Percentiles rank a stretch among this genome's conserved stretches.
Evolutionary conservation across 2,888 invertebrate genomes (phyloP).

Genomic region (Selenia dentaria): DNA sequence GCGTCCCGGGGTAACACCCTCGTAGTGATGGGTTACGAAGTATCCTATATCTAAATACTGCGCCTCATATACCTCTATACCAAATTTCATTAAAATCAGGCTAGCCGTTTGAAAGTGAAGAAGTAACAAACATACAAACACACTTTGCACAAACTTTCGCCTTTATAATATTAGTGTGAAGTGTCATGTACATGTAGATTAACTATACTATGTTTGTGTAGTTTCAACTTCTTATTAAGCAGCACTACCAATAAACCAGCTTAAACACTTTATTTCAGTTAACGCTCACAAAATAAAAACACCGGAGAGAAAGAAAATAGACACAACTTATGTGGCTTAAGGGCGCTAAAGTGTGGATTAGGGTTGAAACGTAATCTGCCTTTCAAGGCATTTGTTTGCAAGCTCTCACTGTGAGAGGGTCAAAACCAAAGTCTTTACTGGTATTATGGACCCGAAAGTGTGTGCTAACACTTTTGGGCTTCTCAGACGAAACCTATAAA

Average conservation of each 20-base stretch:
- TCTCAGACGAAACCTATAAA: no score
- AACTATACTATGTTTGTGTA: no score
- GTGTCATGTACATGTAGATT: no score
- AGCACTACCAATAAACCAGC: no score
- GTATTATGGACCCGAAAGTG: conserved; percentile 19
- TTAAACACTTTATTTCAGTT: no score
- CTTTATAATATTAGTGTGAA: no score
- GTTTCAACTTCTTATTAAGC: no score
- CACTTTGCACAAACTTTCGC: no score
- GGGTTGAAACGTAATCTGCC: conserved; percentile 28
- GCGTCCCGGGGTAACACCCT: not conserved
- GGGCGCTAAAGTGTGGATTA: conserved; percentile 29
- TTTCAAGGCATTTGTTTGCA: conserved; percentile 29
- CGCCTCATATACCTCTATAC: not conserved
- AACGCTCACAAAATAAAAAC: conserved; percentile 14
- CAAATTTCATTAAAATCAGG: not conserved
- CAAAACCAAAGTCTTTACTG: conserved; percentile 21
- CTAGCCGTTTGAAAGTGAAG: not conserved
- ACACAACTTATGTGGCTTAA: conserved; percentile 22
- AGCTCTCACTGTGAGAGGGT: conserved; percentile 24
- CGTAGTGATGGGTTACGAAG: not conserved
- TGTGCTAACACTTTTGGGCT: no score
- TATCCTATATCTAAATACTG: not conserved
- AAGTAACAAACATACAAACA: no score
- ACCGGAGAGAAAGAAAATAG: conserved; percentile 17